A percentile compares a stretch with the other conserved stretches of the same genome.
Conservation (phyloP, 2,113 vertebrate species). For the Cricetomys ansorgei region DNA sequence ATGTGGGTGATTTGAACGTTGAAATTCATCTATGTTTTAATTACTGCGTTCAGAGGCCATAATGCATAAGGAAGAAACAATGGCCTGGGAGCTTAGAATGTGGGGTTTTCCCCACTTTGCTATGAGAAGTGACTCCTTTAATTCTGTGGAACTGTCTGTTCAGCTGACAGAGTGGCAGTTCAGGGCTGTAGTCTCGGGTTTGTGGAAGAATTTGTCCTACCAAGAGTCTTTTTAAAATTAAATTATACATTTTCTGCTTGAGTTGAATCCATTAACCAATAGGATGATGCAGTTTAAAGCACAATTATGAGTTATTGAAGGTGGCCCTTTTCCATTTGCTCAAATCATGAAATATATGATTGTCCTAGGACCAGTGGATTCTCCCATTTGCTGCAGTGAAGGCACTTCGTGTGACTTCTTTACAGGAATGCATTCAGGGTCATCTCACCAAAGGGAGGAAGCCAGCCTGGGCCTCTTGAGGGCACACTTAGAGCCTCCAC, state of each 20-base stretch:
- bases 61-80: not conserved
- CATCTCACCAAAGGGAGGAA: not conserved
- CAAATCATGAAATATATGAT: not conserved
- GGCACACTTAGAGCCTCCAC: not conserved
- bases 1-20: not conserved
- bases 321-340: not conserved
- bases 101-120: not conserved
- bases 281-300: not conserved
- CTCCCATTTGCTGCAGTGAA: not conserved
- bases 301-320: not conserved
- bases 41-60: not conserved
- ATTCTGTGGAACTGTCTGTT: not conserved
- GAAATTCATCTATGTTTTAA: not conserved
- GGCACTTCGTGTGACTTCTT: not conserved
- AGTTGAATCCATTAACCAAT: not conserved
- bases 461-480: not conserved
- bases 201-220: not conserved
- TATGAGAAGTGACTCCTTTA: not conserved
- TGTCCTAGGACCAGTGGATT: not conserved
- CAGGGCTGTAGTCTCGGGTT: not conserved
- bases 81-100: not conserved
- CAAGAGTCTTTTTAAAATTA: not conserved
- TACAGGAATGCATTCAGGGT: not conserved
- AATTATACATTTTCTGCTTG: not conserved
- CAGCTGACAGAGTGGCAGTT: not conserved